These are phyloP conservation scores for Drosophila ambigua DNA, from an alignment of 1,140 invertebrate species.

Conservation along the genomic window DNA sequence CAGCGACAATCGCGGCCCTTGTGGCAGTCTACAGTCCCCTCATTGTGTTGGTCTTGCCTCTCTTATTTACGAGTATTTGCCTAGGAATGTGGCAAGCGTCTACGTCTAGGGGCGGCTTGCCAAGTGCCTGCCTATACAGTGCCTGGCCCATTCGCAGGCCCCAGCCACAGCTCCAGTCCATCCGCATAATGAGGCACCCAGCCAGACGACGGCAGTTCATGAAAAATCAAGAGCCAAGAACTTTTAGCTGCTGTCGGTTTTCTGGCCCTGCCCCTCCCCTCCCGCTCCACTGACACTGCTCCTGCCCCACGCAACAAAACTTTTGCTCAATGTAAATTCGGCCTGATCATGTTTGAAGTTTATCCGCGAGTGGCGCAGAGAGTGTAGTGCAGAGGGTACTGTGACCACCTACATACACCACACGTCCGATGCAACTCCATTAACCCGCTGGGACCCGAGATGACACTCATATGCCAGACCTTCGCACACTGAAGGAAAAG, in stretches of 20 bases:
- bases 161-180: slow-evolving; percentile 11
- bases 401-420: slow-evolving; percentile 35
- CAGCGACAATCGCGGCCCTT: slow-evolving; percentile 44
- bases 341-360: slow-evolving; percentile 51
- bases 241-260: slow-evolving; percentile 35
- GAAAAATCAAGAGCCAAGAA: slow-evolving; percentile 70
- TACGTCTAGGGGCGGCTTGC: slow-evolving; percentile 42
- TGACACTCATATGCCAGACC: slow-evolving; percentile 30
- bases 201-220: slow-evolving; percentile 70
- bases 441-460: slow-evolving; percentile 38
- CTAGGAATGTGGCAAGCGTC: slow-evolving; percentile 69
- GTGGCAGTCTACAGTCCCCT: slow-evolving; percentile 21
- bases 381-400: neutral
- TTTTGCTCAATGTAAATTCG: slow-evolving; percentile 47
- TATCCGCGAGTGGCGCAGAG: slow-evolving; percentile 14
- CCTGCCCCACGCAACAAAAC: slow-evolving; percentile 35
- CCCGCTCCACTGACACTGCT: neutral
- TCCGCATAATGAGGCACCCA: slow-evolving; percentile 70
- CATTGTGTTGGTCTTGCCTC: slow-evolving; percentile 35
- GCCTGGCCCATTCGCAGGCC: neutral
- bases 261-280: too few species aligned
- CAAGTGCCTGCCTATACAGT: slow-evolving; percentile 50
- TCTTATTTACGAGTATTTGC: slow-evolving; percentile 78
- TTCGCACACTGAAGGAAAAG: neutral
- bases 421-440: slow-evolving; percentile 49